Percentiles rank a stretch among this genome's conserved stretches.
Conservation (phyloP, 2,888 invertebrate species). For the Glaucopsyche alexis region DNA sequence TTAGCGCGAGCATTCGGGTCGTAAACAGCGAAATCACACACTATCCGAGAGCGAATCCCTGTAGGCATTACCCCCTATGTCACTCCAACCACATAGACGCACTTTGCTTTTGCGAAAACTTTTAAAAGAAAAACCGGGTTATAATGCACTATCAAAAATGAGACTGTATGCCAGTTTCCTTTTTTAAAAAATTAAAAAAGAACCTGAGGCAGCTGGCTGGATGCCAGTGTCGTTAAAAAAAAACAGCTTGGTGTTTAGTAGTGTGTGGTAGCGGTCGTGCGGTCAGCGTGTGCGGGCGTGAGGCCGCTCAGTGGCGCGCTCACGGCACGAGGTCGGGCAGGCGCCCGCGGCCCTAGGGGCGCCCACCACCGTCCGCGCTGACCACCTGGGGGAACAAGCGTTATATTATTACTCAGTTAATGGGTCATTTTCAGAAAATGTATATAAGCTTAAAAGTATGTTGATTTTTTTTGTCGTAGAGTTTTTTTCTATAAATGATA, state of each 20-base stretch:
- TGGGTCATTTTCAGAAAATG: background rate
- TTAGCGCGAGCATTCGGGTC: conserved; percentile 51
- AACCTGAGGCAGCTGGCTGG: background rate
- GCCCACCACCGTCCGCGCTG: conserved; percentile 62
- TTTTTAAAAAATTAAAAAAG: conserved; percentile 9
- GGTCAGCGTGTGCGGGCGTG: conserved; percentile 42
- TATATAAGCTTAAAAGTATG: too few species aligned
- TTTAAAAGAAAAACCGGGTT: background rate
- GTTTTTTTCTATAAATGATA: too few species aligned
- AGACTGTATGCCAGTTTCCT: background rate
- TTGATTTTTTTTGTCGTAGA: too few species aligned
- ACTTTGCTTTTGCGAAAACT: conserved; percentile 3
- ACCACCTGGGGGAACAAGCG: conserved; percentile 57
- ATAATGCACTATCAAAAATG: background rate
- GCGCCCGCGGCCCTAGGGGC: conserved; percentile 80
- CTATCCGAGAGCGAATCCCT: conserved; percentile 35
- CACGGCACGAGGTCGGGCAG: conserved; percentile 82
- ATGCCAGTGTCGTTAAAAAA: background rate
- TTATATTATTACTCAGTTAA: background rate
- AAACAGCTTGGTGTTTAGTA: background rate
- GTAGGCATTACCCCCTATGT: conserved; percentile 3
- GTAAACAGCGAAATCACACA: conserved; percentile 38
- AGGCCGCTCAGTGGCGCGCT: conserved; percentile 55
- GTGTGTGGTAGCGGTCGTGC: conserved; percentile 27
- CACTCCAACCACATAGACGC: conserved; percentile 15